Base-by-base conservation (phyloP, 2,113 vertebrate genomes). In the Oryzias celebensis region DNA sequence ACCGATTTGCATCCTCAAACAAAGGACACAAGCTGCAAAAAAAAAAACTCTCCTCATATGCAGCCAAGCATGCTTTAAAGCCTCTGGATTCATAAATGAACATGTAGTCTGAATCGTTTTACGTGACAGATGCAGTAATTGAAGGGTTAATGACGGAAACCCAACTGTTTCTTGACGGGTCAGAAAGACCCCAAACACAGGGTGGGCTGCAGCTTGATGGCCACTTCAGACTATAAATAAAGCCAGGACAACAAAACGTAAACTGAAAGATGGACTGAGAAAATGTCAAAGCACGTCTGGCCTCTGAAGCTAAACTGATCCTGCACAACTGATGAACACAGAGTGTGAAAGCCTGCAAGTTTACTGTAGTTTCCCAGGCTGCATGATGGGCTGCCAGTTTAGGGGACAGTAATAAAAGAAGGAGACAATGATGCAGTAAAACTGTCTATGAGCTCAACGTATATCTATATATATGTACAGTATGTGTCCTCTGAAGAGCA, bases 1-100 rank as follows among this genome's bases (percentile, higher is more conserved):
- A 48, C 26, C 83, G 48, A 66, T 59, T 61, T 24, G 43, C 71
- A 52, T 48, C 46, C 71, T 77, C 68, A 67, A 64, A 78, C 67
- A 82, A 65, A 77, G 49, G 48, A 73, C 61, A 65, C 23, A 14
- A 7, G 23, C 8, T 3, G 55, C 46, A 41, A 72, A 62, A 76
- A 64, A 71, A 45, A 45, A 45, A 71, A 65, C 61, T 64, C 56
- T 52, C 7, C 46, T n/a, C 7, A 15, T 53, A 53, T 54, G 56
- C 17, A 61, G 14, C 47, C 58, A 75, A 41, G 58, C 59, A 61
- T 49, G 14, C 77, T 73, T 78, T 56, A 16, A 53, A 62, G 51
- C 28, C 15, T 76, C 52, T 47, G 65, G 55, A 14, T 2, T 18
- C 52, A 23, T 31, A 50, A 71, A 65, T 58, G n/a, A 70, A 52